Conservation (phyloP, 1,140 invertebrate genomes). For the Brachionus paranguensis region DNA sequence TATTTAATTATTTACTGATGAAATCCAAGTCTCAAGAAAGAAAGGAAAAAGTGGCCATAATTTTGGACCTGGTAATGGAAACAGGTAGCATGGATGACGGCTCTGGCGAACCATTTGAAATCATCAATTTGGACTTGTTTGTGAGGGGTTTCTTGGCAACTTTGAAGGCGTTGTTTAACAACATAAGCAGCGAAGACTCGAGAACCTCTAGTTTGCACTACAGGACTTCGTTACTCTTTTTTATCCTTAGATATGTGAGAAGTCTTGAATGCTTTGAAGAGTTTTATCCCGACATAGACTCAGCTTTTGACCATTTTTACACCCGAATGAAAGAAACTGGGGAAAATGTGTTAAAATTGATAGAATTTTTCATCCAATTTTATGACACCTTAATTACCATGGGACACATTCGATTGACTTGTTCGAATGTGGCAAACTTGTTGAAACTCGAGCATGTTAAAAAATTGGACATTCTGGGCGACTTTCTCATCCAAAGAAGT, state of each 20-base stretch:
- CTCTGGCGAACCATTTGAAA: background rate
- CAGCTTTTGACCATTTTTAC: conserved; percentile 36
- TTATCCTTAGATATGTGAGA: conserved; percentile 6
- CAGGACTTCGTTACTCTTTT: conserved; percentile 30
- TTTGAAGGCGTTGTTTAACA: conserved; percentile 32
- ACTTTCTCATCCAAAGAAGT: conserved; percentile 28
- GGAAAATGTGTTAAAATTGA: conserved; percentile 5
- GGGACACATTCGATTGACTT: conserved; percentile 1
- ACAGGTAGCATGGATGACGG: background rate
- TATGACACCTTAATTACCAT: conserved; percentile 34
- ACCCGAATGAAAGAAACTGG: conserved; percentile 36
- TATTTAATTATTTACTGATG: conserved; percentile 28
- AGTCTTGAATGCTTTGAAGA: conserved; percentile 10
- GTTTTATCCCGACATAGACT: conserved; percentile 27
- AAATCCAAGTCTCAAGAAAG: conserved; percentile 14
- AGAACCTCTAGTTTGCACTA: background rate
- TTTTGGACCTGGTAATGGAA: conserved; percentile 7
- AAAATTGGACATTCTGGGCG: conserved; percentile 36
- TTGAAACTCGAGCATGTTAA: conserved; percentile 27
- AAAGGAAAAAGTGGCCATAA: background rate
- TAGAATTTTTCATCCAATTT: conserved; percentile 36
- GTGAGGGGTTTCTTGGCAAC: conserved; percentile 2
- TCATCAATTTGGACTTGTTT: conserved; percentile 20
- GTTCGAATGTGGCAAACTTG: background rate
- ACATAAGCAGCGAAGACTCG: conserved; percentile 10